Conservation (phyloP, 1,140 invertebrate species). For the Drosophila lacertosa region DNA sequence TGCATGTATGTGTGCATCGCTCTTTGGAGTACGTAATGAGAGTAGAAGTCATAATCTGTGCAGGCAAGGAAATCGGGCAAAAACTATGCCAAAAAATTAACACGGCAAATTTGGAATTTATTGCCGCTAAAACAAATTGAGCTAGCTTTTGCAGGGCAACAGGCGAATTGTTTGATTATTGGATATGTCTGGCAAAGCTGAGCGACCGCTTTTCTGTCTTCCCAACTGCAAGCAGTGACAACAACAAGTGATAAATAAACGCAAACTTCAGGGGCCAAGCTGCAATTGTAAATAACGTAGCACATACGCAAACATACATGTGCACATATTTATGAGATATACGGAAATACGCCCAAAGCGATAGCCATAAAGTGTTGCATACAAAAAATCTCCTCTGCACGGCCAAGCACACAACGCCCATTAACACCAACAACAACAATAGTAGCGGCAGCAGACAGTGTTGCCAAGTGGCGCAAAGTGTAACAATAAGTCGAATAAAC, state of each 20-base stretch:
- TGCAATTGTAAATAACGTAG: constrained; percentile 21
- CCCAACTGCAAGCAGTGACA: neutral
- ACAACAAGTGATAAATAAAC: constrained; percentile 42
- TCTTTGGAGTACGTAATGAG: constrained; percentile 11
- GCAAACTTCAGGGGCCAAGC: constrained; percentile 4
- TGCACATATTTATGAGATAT: constrained; percentile 25
- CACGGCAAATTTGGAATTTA: constrained; percentile 8
- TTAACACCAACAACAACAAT: constrained; percentile 14
- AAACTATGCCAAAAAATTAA: constrained; percentile 10
- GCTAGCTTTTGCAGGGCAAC: constrained; percentile 2
- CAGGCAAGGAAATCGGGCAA: constrained; percentile 4
- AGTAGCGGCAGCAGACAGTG: constrained; percentile 36
- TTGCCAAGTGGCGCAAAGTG: constrained; percentile 46
- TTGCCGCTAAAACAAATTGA: neutral
- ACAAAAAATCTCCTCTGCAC: constrained; percentile 21
- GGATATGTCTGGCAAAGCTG: constrained; percentile 4
- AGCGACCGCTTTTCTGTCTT: too few species aligned
- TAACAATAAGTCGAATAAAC: constrained; percentile 45
- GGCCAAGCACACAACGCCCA: constrained; percentile 1
- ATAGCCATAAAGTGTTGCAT: constrained; percentile 33
- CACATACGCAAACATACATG: neutral
- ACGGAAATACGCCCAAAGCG: constrained; percentile 43
- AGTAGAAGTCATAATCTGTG: constrained; percentile 6
- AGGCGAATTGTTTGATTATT: neutral
- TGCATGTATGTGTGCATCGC: constrained; percentile 6